Percentiles rank a stretch among this genome's conserved stretches.
Conservation (phyloP, 2,113 vertebrate genomes). For the Malurus alboscapulatus region DNA sequence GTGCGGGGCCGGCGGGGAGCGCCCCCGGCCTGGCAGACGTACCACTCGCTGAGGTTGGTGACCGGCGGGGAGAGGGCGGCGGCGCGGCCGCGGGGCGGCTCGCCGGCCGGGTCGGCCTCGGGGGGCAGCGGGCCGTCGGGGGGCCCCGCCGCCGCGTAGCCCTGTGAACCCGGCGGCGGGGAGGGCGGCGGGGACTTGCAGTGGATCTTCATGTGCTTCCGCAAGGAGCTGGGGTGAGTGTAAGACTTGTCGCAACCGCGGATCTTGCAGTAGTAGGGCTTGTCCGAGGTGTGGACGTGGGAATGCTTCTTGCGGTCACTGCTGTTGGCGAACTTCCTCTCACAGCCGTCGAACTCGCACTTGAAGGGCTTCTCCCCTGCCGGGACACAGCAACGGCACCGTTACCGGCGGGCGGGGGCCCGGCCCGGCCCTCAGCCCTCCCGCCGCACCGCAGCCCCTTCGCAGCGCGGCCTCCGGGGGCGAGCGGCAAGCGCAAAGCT, state of each 20-base stretch:
- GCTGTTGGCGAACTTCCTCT: conserved; percentile 97
- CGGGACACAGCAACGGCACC: conserved; percentile 47
- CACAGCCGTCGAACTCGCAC: conserved; percentile 96
- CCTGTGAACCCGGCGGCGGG: conserved; percentile 73
- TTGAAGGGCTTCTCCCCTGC: conserved; percentile 97
- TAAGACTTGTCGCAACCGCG: conserved; percentile 97
- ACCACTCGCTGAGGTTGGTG: conserved; percentile 98
- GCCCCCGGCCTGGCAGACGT: conserved; percentile 91
- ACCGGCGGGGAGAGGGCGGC: conserved; percentile 89
- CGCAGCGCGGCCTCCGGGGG: neutral
- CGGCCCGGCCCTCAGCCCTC: neutral
- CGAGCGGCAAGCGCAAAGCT: neutral
- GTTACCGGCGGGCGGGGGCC: neutral
- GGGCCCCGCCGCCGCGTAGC: conserved; percentile 78
- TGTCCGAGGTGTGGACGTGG: conserved; percentile 96
- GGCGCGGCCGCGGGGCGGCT: conserved; percentile 78
- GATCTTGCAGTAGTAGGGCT: conserved; percentile 96
- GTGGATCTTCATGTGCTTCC: conserved; percentile 98
- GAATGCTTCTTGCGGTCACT: conserved; percentile 97
- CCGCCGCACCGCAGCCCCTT: neutral
- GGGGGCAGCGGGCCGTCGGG: conserved; percentile 82
- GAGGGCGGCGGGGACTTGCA: conserved; percentile 94
- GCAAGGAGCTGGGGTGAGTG: conserved; percentile 93
- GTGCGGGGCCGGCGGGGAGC: conserved; percentile 85
- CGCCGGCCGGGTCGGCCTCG: conserved; percentile 75